A percentile compares a stretch with the other conserved stretches of the same genome.
Conservation (phyloP, 1,140 invertebrate species). For the Drosophila orosa region DNA sequence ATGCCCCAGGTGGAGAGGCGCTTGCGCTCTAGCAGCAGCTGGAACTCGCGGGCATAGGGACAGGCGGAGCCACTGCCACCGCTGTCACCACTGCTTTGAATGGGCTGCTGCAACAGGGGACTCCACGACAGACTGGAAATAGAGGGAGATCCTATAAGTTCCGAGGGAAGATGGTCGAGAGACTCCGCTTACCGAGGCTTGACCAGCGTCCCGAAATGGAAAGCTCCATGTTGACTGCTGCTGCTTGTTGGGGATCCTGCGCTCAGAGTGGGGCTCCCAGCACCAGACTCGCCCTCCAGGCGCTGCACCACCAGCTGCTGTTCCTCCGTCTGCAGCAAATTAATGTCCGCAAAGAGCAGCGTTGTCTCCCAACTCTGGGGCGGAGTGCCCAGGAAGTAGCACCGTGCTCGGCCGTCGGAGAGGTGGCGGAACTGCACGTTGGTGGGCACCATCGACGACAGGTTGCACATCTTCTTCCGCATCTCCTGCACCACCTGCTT, state of each 20-base stretch:
- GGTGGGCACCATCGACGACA: constrained; percentile 91
- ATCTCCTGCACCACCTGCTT: constrained; percentile 92
- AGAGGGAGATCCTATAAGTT: neutral
- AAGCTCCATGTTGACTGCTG: constrained; percentile 28
- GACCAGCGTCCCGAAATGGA: constrained; percentile 48
- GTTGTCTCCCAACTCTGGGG: constrained; percentile 95
- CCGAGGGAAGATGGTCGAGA: accelerated
- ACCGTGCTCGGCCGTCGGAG: constrained; percentile 90
- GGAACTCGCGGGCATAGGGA: constrained; percentile 91
- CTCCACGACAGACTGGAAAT: constrained; percentile 87
- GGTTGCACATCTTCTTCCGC: constrained; percentile 89
- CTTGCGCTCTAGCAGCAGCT: constrained; percentile 95
- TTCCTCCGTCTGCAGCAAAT: constrained; percentile 70
- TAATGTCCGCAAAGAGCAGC: constrained; percentile 93
- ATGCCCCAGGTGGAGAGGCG: constrained; percentile 96
- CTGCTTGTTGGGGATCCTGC: constrained; percentile 51
- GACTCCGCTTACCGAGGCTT: constrained; percentile 49
- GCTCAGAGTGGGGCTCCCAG: constrained; percentile 31
- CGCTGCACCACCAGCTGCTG: constrained; percentile 55
- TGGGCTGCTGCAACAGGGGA: constrained; percentile 89
- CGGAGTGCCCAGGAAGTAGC: constrained; percentile 95
- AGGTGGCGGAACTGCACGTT: constrained; percentile 91
- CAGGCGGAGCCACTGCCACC: constrained; percentile 83
- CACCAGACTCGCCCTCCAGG: constrained; percentile 22
- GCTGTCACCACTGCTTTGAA: constrained; percentile 85